phyloP scores from a whole-genome alignment of 2,797 vertebrate genomes.

The Oreochromis grahami region DNA sequence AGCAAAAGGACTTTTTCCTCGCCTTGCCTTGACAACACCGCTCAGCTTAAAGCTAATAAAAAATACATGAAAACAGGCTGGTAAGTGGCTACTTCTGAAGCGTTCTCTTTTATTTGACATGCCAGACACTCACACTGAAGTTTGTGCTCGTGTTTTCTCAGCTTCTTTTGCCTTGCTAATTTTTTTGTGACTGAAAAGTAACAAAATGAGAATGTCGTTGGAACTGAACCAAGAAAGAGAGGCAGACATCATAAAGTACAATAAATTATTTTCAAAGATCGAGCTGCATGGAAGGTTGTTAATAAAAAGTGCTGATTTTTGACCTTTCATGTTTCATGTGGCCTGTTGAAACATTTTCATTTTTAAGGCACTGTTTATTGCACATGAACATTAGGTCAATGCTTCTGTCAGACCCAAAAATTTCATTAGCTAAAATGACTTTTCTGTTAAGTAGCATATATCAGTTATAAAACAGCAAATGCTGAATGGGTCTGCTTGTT shows the following conservation, averaged over 20 bases:
- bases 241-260: slow-evolving; percentile 9
- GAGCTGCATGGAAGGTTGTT: background rate
- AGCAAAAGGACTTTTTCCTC: background rate
- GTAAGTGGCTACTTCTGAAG: background rate
- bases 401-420: background rate
- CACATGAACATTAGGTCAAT: background rate
- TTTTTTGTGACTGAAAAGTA: slow-evolving; percentile 38
- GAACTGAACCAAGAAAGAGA: background rate
- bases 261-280: background rate
- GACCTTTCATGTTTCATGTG: background rate
- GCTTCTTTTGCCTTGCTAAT: slow-evolving; percentile 22
- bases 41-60: slow-evolving; percentile 27
- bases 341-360: background rate
- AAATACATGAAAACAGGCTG: slow-evolving; percentile 34
- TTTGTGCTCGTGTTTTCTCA: slow-evolving; percentile 41
- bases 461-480: background rate
- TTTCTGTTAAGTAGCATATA: background rate
- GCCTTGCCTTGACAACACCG: background rate
- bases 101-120: background rate
- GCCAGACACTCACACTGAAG: slow-evolving; percentile 33
- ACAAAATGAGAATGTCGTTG: slow-evolving; percentile 33
- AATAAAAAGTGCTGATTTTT: background rate
- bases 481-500: background rate
- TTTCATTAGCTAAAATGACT: background rate
- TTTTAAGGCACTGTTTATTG: background rate